Evolutionary conservation across 2,113 vertebrate genomes (phyloP).

Genomic region (Chamaetylas fuelleborni): DNA sequence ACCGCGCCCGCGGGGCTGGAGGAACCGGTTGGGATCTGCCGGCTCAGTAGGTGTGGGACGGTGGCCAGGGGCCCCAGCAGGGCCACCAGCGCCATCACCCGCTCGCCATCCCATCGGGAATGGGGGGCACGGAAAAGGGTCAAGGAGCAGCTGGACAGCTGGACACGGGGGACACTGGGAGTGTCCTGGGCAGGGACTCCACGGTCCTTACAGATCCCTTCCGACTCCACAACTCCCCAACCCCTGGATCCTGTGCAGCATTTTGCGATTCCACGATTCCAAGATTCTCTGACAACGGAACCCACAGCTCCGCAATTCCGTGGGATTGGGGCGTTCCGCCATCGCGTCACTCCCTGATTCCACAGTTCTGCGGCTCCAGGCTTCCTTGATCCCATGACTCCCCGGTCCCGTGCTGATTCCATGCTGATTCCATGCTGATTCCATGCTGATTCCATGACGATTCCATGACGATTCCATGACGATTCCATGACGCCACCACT

Average conservation of each 20-base stretch:
- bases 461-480: background rate
- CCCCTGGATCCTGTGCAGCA: fast-evolving
- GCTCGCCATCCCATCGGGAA: background rate
- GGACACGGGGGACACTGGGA: background rate
- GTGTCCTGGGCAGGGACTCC: background rate
- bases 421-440: fast-evolving
- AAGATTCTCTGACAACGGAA: fast-evolving
- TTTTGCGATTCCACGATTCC: fast-evolving
- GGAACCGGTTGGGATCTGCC: background rate
- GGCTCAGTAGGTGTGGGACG: background rate
- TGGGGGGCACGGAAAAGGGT: background rate
- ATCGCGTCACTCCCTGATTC: fast-evolving
- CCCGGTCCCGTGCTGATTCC: background rate
- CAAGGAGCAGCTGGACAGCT: background rate
- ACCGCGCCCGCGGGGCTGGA: background rate
- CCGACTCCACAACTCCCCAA: too few species aligned
- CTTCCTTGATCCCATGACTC: background rate
- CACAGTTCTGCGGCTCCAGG: fast-evolving
- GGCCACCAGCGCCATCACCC: background rate
- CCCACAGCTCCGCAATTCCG: fast-evolving
- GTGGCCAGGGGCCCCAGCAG: background rate
- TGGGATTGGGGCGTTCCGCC: fast-evolving
- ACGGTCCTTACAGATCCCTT: background rate
- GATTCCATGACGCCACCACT: too few species aligned
- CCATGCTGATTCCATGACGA: fast-evolving